Evolutionary conservation across 2,797 vertebrate species (phyloP), one percentile per base, ranked within the genome.

Genomic region (Trachurus trachurus): DNA sequence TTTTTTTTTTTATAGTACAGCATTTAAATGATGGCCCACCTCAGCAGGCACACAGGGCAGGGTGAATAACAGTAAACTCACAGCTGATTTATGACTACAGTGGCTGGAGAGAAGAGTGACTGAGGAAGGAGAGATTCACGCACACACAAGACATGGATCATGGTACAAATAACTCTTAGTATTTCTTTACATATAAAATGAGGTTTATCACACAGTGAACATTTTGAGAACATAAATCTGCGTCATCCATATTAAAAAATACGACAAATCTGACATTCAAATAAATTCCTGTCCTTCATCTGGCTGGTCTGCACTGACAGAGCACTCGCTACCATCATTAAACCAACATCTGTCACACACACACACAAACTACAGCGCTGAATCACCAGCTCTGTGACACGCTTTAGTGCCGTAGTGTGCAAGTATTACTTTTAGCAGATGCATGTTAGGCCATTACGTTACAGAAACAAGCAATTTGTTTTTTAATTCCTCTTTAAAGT

Each of bases 101-200:
- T 47, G 37, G 13, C n/a, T 73, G 64, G 37, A 74, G 62, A 47
- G 57, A 65, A 61, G 71, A 62, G 37, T 42, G 66, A 77, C 58
- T 22, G 37, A 76, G 44, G 47, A 39, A 65, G 57, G 37, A 0
- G 1, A 53, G 22, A 63, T 58, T 62, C 6, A 19, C 26, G 64
- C 16, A 2, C 45, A 44, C 12, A 8, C 19, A 31, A 16, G 45
- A 52, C 64, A 19, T 26, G 31, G 26, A 68, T 68, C 49, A 60
- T 34, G 15, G 29, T 39, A 44, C 17, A 59, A 2, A 34, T 40
- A 22, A 54, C 10, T 66, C 21, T 37, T 1, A 1, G 67, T 66
- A 22, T 66, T 60, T 76, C 42, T 54, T 66, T 66, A 62, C 67
- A 73, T 64, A 37, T 29, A 4, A 60, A 56, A 73, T 63, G 7